Percentiles rank a stretch among this genome's conserved stretches.
Conservation (phyloP, 2,797 vertebrate genomes). For the Sebastes minor region DNA sequence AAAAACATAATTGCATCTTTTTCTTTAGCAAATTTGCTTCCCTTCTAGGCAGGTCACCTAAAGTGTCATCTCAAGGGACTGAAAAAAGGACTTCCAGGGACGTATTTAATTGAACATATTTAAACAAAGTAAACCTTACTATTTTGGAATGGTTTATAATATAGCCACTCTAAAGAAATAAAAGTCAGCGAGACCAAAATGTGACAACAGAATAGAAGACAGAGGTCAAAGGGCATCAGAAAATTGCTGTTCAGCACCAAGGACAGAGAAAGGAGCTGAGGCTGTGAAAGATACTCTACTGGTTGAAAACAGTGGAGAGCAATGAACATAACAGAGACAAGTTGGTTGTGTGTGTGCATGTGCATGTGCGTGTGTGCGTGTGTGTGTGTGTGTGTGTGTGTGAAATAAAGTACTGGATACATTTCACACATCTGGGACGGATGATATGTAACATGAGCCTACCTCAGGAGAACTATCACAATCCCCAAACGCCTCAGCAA, state of each 20-base stretch:
- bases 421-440: neutral
- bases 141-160: rapidly evolving
- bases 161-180: neutral
- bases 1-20: no score
- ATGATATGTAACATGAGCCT: neutral
- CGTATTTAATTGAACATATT: neutral
- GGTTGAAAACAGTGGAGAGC: neutral
- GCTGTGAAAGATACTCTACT: no score
- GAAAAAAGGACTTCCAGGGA: neutral
- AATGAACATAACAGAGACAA: neutral
- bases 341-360: neutral
- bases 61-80: neutral
- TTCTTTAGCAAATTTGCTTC: neutral
- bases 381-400: neutral
- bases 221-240: neutral
- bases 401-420: neutral
- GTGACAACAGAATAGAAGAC: neutral
- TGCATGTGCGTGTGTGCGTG: neutral
- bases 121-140: neutral
- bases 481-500: constrained; percentile 29
- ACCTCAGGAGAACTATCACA: constrained; percentile 3
- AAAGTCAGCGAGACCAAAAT: no score
- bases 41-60: neutral
- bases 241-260: neutral
- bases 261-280: neutral